Evolutionary conservation across 2,113 vertebrate species (phyloP).

Genomic region (Malurus alboscapulatus): DNA sequence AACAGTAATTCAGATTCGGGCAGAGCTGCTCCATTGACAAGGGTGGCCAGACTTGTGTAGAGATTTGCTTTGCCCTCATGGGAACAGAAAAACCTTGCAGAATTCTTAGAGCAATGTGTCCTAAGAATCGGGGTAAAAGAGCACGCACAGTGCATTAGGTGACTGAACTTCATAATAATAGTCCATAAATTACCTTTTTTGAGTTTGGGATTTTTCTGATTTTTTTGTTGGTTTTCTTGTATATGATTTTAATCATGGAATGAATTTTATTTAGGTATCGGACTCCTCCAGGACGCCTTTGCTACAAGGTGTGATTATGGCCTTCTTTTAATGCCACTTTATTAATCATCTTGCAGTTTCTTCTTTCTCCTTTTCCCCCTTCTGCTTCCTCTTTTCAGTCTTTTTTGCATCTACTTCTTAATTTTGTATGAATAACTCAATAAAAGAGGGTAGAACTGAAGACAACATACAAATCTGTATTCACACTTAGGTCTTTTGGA

Average conservation of each 20-base stretch:
- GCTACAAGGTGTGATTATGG: conserved; percentile 81
- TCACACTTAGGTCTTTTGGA: neutral
- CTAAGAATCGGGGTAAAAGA: neutral
- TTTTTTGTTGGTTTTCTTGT: neutral
- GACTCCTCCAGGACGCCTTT: conserved; percentile 84
- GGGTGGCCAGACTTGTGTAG: neutral
- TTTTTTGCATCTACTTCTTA: neutral
- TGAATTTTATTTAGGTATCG: conserved; percentile 81
- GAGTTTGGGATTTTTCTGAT: neutral
- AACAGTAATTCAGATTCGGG: neutral
- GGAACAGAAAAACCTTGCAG: neutral
- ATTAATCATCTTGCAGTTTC: neutral
- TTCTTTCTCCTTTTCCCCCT: neutral
- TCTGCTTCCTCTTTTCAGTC: neutral
- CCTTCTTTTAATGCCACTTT: conserved; percentile 53
- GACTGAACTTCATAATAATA: neutral
- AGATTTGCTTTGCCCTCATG: neutral
- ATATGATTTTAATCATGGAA: conserved; percentile 46
- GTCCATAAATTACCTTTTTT: neutral
- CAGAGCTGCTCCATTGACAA: neutral
- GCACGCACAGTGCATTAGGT: neutral
- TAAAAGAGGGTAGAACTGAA: neutral
- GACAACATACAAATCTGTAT: neutral
- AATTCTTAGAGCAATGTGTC: neutral
- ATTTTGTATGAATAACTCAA: neutral